phyloP scores from a whole-genome alignment of 1,140 invertebrate genomes.

The Drosophila arizonae region DNA sequence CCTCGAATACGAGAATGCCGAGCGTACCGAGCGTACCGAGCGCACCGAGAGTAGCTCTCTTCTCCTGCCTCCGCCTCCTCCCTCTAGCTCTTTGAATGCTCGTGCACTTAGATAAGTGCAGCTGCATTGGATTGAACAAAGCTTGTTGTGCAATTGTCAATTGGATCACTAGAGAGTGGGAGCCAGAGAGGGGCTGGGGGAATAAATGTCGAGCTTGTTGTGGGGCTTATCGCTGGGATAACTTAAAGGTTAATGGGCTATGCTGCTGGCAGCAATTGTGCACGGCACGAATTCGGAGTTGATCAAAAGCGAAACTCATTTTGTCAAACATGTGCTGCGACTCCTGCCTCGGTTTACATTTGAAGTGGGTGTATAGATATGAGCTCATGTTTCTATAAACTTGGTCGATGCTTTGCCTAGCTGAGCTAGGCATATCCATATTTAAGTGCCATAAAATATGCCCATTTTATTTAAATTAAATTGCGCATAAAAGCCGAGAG shows the following conservation, averaged over 20 bases:
- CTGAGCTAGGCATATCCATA: too few relatives aligned
- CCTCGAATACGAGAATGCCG: slow-evolving; percentile 35
- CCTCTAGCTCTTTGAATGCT: not conserved
- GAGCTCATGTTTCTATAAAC: slow-evolving; percentile 1
- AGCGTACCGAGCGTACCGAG: not conserved
- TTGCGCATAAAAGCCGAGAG: slow-evolving; percentile 49
- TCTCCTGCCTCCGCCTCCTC: not conserved
- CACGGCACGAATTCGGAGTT: not conserved
- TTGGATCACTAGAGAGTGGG: slow-evolving; percentile 5
- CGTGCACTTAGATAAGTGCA: slow-evolving; percentile 23
- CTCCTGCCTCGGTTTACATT: too few relatives aligned
- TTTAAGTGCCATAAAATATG: slow-evolving; percentile 65
- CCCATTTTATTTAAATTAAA: slow-evolving; percentile 70
- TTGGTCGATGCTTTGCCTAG: not conserved
- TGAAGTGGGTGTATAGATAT: not conserved
- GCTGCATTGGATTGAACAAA: slow-evolving; percentile 25
- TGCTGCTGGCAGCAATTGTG: not conserved
- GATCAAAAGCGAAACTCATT: not conserved
- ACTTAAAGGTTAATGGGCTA: slow-evolving; percentile 27
- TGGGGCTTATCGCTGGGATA: slow-evolving; percentile 22
- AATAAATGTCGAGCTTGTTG: slow-evolving; percentile 15
- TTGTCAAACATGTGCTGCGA: not conserved
- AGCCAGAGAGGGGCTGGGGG: not conserved
- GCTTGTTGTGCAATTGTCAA: slow-evolving; percentile 36
- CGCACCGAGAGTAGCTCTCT: not conserved